phyloP scores from a whole-genome alignment of 2,888 invertebrate species.

The Cotesia congregata region DNA sequence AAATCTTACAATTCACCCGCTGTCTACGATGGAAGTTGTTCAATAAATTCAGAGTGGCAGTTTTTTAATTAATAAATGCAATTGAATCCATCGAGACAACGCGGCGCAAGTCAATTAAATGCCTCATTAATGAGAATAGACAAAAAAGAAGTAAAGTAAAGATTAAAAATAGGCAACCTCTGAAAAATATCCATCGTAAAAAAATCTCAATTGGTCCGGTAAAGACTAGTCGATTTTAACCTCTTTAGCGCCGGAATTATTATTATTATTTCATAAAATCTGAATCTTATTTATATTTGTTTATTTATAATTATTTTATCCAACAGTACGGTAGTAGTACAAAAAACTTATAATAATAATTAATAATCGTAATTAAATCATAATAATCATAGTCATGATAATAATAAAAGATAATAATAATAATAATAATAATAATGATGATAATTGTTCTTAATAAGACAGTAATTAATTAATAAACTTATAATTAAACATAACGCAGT shows the following conservation, averaged over 20 bases:
- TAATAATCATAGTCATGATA: conserved; percentile 45
- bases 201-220: conserved; percentile 65
- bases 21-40: conserved; percentile 41
- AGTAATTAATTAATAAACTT: conserved; percentile 56
- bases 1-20: conserved; percentile 52
- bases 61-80: neutral
- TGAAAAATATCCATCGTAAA: conserved; percentile 55
- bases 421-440: conserved; percentile 49
- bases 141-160: conserved; percentile 45
- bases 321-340: conserved; percentile 54
- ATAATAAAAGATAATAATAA: conserved; percentile 49
- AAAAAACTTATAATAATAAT: conserved; percentile 44
- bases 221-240: conserved; percentile 66
- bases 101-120: conserved; percentile 26
- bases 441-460: conserved; percentile 51
- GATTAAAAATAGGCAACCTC: conserved; percentile 54
- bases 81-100: conserved; percentile 26
- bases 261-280: conserved; percentile 40
- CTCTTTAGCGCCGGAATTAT: conserved; percentile 58
- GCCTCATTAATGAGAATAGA: conserved; percentile 44
- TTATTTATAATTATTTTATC: neutral
- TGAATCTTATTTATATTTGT: conserved; percentile 55
- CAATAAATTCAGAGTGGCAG: conserved; percentile 10
- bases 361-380: conserved; percentile 43
- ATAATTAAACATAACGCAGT: conserved; percentile 59